These are phyloP conservation scores for Jordanella pulchra DNA, from an alignment of 2,797 vertebrate genomes.

Conservation along the genomic window DNA sequence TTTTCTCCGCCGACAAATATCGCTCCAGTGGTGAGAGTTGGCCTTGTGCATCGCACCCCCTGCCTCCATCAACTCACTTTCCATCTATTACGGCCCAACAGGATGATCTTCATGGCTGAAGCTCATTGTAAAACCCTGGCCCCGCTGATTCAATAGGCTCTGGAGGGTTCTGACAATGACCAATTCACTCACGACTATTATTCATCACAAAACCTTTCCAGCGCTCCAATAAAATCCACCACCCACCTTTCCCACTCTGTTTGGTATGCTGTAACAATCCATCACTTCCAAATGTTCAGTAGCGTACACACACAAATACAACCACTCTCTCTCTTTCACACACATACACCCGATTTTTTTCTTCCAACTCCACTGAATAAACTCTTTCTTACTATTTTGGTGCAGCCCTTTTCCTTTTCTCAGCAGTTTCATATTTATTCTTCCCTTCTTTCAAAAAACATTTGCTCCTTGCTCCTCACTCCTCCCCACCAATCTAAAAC, in stretches of 20 bases:
- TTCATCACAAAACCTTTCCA: constrained; percentile 78
- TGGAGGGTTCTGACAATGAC: constrained; percentile 77
- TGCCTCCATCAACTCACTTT: constrained; percentile 77
- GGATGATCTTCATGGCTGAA: constrained; percentile 69
- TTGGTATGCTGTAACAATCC: constrained; percentile 77
- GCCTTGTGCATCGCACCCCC: constrained; percentile 65
- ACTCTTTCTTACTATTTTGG: constrained; percentile 70
- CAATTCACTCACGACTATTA: constrained; percentile 79
- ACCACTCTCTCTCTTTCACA: neutral
- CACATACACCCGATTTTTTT: constrained; percentile 46
- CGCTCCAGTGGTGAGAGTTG: constrained; percentile 55
- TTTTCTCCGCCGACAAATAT: constrained; percentile 68
- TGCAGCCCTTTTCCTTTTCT: constrained; percentile 65
- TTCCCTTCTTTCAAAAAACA: constrained; percentile 66
- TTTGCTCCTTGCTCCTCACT: constrained; percentile 58
- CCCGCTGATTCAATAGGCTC: constrained; percentile 74
- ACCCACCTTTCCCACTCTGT: constrained; percentile 71
- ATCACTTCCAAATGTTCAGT: constrained; percentile 68
- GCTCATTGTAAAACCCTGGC: constrained; percentile 70
- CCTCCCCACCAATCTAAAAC: constrained; percentile 48
- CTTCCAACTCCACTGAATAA: constrained; percentile 63
- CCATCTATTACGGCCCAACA: constrained; percentile 72
- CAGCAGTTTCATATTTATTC: constrained; percentile 67
- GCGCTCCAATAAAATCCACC: constrained; percentile 75
- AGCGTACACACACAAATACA: constrained; percentile 36